Evolutionary conservation across 2,888 invertebrate species (phyloP), one percentile per base, ranked within the genome.

Genomic region (Ormyrus labotus): DNA sequence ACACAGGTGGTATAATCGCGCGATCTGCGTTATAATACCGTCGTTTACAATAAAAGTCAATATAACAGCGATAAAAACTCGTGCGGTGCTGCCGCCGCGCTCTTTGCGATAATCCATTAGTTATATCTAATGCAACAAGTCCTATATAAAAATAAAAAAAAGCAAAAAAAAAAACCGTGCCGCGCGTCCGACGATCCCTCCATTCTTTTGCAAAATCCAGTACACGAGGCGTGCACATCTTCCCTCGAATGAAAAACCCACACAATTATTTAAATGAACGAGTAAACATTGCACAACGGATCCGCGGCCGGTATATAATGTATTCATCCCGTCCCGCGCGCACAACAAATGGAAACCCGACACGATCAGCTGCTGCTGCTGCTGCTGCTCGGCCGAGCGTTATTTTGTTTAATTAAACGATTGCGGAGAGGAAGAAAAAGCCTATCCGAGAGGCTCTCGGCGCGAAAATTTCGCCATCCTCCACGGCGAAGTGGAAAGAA

Each of bases 261-360:
- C 65, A 51, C 65, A 74, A 74, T 74, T 67, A 74, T 74, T 58
- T 51, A 50, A 74, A 73, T 73, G 55, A 63, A n/a, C 73, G 13
- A n/a, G 71, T 71, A 71, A 68, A 70, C 11, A 70, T 72, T 72
- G 13, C 72, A 51, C 72, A 72, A 72, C 48, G 48, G 48, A 6
- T 6, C 10, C 19, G 60, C 19, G 19, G 19, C 1, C 19, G 19
- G 19, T 19, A 13, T 8, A 53, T 55, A 72, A 72, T 65, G 65
- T 65, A 74, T 65, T 61, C 68, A 53, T 53, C 53, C 45, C 50
- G 53, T 34, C 9, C 45, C n/a, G 13, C 55, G n/a, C 53, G n/a
- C 5, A 45, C 53, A 68, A 61, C 75, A 58, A 73, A 65, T 34
- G 74, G 19, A 58, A 50, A 74, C 65, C 74, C 58, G 50, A 58